These are phyloP conservation scores for Trichonephila clavata DNA, from an alignment of 1,140 invertebrate genomes.

Conservation along the genomic window DNA sequence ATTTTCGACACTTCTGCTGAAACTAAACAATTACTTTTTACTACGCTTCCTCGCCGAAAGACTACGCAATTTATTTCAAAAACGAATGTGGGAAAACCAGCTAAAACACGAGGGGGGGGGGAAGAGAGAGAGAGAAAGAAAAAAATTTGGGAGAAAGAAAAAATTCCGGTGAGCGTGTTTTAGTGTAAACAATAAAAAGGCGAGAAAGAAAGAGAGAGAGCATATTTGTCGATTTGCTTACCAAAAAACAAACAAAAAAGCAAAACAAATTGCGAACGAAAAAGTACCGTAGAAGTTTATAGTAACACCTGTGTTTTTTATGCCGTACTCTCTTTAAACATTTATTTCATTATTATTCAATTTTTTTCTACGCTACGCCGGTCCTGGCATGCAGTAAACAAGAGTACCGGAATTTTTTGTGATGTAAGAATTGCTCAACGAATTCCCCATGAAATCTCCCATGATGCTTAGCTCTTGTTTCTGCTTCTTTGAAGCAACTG, in stretches of 20 bases:
- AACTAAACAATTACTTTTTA: neutral
- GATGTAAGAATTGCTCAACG: neutral
- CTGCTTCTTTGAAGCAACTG: neutral
- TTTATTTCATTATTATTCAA: slow-evolving; percentile 16
- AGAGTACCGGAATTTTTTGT: slow-evolving; percentile 18
- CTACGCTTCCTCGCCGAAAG: neutral
- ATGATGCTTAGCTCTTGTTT: neutral
- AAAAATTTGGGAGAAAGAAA: neutral
- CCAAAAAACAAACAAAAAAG: neutral
- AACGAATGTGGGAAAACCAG: neutral
- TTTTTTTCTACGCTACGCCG: neutral
- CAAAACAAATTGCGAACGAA: neutral
- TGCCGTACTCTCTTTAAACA: slow-evolving; percentile 37
- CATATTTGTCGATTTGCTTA: neutral
- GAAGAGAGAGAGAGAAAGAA: neutral
- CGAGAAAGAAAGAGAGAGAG: neutral
- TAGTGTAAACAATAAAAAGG: neutral
- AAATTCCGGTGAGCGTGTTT: neutral
- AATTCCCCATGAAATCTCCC: neutral
- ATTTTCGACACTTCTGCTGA: neutral
- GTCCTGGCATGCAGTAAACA: slow-evolving; percentile 12
- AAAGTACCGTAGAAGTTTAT: neutral
- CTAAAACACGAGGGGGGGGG: neutral
- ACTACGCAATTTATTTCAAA: neutral
- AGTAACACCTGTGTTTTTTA: slow-evolving; percentile 31